phyloP scores from a whole-genome alignment of 2,888 invertebrate genomes.

The Sericinus montela region DNA sequence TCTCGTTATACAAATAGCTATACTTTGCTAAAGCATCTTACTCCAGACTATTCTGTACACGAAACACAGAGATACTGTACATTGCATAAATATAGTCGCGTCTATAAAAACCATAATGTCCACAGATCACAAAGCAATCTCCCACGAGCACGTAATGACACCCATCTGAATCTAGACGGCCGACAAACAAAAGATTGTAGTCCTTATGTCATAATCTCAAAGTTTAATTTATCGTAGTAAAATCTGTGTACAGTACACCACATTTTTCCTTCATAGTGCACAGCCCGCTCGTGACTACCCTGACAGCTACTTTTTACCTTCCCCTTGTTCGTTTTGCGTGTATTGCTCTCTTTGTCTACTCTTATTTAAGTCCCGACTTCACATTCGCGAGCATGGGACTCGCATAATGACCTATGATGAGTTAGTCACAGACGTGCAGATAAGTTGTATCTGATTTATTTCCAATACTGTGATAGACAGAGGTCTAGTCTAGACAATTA shows the following conservation, averaged over 20 bases:
- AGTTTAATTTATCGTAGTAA: not conserved
- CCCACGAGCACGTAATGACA: constrained; percentile 17
- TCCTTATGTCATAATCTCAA: fast-evolving
- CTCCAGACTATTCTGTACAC: too few species aligned
- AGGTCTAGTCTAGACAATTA: too few species aligned
- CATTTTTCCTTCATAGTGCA: constrained; percentile 57
- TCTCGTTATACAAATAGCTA: too few species aligned
- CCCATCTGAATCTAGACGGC: constrained; percentile 12
- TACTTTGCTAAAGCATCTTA: too few species aligned
- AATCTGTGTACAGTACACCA: constrained; percentile 14
- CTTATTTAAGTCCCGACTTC: constrained; percentile 64
- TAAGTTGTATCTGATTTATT: not conserved
- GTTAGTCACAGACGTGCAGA: not conserved
- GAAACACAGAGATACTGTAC: too few species aligned
- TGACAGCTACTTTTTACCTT: constrained; percentile 76
- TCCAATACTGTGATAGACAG: too few species aligned
- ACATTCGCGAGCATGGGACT: constrained; percentile 38
- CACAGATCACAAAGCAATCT: constrained; percentile 18
- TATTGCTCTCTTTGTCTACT: constrained; percentile 67
- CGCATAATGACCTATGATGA: constrained; percentile 30
- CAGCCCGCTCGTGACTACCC: constrained; percentile 61
- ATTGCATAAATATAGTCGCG: constrained; percentile 1
- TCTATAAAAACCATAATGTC: constrained; percentile 11
- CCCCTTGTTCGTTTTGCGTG: constrained; percentile 54
- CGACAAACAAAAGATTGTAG: constrained; percentile 1